Conservation (phyloP, 1,140 invertebrate genomes). For the Dreissena rostriformis region DNA sequence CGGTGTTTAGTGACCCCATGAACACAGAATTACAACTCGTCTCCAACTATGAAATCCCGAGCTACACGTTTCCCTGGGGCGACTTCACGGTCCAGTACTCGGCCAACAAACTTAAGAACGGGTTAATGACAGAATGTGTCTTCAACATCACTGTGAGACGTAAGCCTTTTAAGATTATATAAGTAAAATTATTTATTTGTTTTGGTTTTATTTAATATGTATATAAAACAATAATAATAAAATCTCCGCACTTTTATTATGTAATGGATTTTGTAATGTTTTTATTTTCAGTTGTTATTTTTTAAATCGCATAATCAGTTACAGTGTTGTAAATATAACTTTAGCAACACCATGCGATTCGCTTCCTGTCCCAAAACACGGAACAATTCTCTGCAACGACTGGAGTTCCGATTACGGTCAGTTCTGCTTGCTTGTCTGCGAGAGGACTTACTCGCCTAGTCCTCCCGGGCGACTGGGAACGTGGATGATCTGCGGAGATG, state of each 20-base stretch:
- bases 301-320: background rate
- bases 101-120: constrained; percentile 37
- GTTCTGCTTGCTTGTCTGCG: background rate
- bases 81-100: constrained; percentile 35
- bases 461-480: background rate
- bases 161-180: constrained; percentile 12
- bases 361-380: background rate
- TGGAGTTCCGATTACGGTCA: background rate
- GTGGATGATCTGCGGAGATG: constrained; percentile 8
- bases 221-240: background rate
- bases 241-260: background rate
- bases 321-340: background rate
- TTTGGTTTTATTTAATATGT: background rate
- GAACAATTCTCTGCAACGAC: constrained; percentile 9
- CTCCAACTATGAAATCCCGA: constrained; percentile 19
- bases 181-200: background rate
- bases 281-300: background rate
- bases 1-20: constrained; percentile 1
- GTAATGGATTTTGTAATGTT: background rate
- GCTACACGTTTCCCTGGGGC: constrained; percentile 39
- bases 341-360: constrained; percentile 24
- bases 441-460: background rate
- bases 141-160: constrained; percentile 40
- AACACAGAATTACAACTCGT: background rate
- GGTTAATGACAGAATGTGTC: constrained; percentile 38